These are phyloP conservation scores for Toxotes lorentzi DNA, from an alignment of 2,797 vertebrate species.

Conservation along the genomic window DNA sequence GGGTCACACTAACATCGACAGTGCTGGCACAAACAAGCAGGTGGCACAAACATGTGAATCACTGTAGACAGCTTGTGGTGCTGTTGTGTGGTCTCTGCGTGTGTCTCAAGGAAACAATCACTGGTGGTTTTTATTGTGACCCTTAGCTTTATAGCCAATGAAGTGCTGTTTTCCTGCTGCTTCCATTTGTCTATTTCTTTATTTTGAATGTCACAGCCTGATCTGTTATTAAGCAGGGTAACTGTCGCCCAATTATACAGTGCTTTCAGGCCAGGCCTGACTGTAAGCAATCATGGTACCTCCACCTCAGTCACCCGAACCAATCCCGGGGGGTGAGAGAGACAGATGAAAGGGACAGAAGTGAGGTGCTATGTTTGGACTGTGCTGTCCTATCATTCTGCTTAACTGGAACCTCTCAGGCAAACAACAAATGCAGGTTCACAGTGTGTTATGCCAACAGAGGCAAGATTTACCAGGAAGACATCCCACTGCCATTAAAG, in stretches of 20 bases:
- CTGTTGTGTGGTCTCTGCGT: background rate
- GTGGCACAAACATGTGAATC: conserved; percentile 61
- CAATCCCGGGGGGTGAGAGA: conserved; percentile 16
- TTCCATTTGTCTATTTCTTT: background rate
- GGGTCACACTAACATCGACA: conserved; percentile 61
- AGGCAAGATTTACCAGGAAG: conserved; percentile 60
- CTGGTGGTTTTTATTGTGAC: conserved; percentile 10
- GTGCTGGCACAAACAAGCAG: conserved; percentile 66
- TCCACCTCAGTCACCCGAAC: conserved; percentile 50
- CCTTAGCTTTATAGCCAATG: background rate
- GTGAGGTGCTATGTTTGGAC: conserved; percentile 51
- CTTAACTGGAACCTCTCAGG: conserved; percentile 63
- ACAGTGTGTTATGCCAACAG: conserved; percentile 65
- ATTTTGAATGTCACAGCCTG: conserved; percentile 19
- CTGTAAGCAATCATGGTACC: conserved; percentile 14
- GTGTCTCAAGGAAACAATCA: conserved; percentile 24
- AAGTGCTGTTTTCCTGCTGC: background rate
- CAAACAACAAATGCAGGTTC: conserved; percentile 68
- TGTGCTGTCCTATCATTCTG: conserved; percentile 56
- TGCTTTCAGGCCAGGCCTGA: conserved; percentile 39
- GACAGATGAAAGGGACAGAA: conserved; percentile 39
- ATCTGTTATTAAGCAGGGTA: conserved; percentile 8
- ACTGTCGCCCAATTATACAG: conserved; percentile 49
- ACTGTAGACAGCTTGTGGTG: conserved; percentile 36
- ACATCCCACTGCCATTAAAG: conserved; percentile 66